Percentiles rank a stretch among this genome's conserved stretches.
These are phyloP conservation scores for Centruroides vittatus DNA, from an alignment of 1,140 invertebrate genomes.

Conservation along the genomic window DNA sequence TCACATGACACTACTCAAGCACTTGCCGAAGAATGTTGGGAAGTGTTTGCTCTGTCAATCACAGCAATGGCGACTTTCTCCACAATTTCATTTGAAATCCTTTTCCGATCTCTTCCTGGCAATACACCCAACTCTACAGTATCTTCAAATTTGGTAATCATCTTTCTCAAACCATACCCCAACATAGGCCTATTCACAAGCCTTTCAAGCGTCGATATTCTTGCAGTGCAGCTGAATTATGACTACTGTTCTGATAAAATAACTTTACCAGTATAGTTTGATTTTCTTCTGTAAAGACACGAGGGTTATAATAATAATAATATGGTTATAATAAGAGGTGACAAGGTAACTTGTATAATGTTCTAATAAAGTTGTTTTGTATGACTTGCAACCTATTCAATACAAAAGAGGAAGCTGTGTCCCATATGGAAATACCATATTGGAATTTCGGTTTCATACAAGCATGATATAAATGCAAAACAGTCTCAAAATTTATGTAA, in stretches of 20 bases:
- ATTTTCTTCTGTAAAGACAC: neutral
- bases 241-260: no score
- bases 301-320: no score
- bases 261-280: no score
- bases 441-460: no score
- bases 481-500: no score
- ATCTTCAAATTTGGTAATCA: conserved; percentile 4
- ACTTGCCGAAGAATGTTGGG: neutral
- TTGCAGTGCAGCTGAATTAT: neutral
- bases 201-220: neutral
- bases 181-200: neutral
- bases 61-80: neutral
- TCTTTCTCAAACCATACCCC: conserved; percentile 3
- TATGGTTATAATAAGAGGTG: no score
- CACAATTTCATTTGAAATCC: conserved; percentile 1
- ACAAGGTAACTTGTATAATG: no score
- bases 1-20: neutral
- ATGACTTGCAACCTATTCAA: no score
- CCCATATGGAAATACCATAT: no score
- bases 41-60: neutral
- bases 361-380: no score
- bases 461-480: no score
- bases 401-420: no score
- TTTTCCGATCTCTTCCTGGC: conserved; percentile 2
- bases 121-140: conserved; percentile 1